Percentiles rank a stretch among this genome's conserved stretches.
Conservation (phyloP, 2,888 invertebrate species). For the Pristionchus maxplancki region DNA sequence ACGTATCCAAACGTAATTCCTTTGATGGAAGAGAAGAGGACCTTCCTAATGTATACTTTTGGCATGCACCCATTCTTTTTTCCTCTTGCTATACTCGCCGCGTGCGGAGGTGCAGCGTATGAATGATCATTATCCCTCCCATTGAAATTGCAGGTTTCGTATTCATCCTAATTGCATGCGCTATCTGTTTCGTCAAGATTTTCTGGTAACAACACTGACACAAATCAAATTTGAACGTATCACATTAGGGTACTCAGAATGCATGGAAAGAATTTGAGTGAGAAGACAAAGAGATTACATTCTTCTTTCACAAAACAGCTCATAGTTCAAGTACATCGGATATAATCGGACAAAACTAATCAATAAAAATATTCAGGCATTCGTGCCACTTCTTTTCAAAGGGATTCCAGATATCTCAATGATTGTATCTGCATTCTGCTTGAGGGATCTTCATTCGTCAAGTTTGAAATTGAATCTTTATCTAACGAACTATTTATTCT, state of each 20-base stretch:
- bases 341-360: not conserved
- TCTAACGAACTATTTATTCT: not conserved
- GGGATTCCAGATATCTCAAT: not conserved
- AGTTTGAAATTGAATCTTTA: not conserved
- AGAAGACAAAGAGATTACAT: not conserved
- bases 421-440: not conserved
- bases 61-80: not conserved
- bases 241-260: not conserved
- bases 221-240: not conserved
- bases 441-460: not conserved
- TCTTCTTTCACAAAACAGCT: conserved; percentile 15
- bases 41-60: not conserved
- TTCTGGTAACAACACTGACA: not conserved
- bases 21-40: not conserved
- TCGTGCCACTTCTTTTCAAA: not conserved
- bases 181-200: not conserved
- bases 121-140: not conserved
- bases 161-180: not conserved
- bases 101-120: not conserved
- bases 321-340: not conserved
- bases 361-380: not conserved
- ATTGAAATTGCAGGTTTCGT: not conserved
- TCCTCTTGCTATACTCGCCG: not conserved
- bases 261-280: not conserved
- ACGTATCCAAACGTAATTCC: not conserved